A percentile compares a stretch with the other conserved stretches of the same genome.
These are phyloP conservation scores for Palythoa caribaeorum DNA, from an alignment of 92 coral and sea anemone genomes.

Conservation along the genomic window DNA sequence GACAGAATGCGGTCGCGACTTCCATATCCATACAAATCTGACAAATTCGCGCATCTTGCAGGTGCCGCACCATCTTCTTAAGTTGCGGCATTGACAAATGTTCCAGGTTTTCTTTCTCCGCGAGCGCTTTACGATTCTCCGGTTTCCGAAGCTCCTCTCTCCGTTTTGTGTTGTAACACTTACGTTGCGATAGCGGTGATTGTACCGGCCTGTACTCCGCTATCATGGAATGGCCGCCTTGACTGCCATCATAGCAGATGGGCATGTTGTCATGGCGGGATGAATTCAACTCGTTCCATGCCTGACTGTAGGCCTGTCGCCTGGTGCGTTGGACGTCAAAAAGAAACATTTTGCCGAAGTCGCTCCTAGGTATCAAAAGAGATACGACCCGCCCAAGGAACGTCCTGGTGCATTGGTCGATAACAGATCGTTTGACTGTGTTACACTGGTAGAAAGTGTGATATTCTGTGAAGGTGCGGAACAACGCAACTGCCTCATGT, in stretches of 20 bases:
- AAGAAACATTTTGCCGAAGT: slow-evolving; percentile 87
- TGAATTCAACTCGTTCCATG: slow-evolving; percentile 92
- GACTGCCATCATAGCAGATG: slow-evolving; percentile 58
- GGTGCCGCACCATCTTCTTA: slow-evolving; percentile 89
- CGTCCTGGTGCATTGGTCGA: slow-evolving; percentile 97
- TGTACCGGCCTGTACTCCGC: slow-evolving; percentile 97
- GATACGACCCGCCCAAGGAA: slow-evolving; percentile 85
- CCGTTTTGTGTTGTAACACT: slow-evolving; percentile 67
- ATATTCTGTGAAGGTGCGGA: slow-evolving; percentile 97
- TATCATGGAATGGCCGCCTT: slow-evolving; percentile 59
- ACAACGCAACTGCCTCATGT: slow-evolving; percentile 86
- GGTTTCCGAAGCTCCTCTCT: slow-evolving; percentile 67
- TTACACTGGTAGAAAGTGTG: slow-evolving; percentile 99
- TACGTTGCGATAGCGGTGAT: slow-evolving; percentile 95
- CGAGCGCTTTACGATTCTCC: slow-evolving; percentile 59
- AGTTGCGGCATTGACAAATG: slow-evolving; percentile 81
- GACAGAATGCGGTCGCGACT: slow-evolving; percentile 98
- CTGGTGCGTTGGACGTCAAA: slow-evolving; percentile 97
- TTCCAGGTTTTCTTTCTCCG: slow-evolving; percentile 71
- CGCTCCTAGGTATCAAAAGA: slow-evolving; percentile 79
- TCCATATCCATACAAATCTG: slow-evolving; percentile 99
- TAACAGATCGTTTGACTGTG: slow-evolving; percentile 94
- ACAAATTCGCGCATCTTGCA: slow-evolving; percentile 95
- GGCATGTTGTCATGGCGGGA: slow-evolving; percentile 75
- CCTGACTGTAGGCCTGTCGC: slow-evolving; percentile 96